Evolutionary conservation across 2,113 vertebrate genomes (phyloP).

Genomic region (Actenoides hombroni): DNA sequence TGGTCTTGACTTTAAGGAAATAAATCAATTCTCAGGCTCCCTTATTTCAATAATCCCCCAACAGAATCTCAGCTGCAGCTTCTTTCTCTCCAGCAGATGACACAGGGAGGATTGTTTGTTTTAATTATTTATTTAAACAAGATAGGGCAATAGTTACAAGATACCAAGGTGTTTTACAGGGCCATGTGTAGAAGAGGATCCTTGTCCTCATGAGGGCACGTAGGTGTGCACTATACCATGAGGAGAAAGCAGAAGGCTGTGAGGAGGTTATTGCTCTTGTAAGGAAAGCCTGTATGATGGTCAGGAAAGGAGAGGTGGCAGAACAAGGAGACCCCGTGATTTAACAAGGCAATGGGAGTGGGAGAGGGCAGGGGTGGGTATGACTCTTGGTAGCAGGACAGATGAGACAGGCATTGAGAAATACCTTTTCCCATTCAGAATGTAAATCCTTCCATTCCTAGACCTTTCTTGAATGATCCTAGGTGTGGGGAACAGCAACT

Average conservation of each 20-base stretch:
- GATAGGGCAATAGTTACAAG: background rate
- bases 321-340: background rate
- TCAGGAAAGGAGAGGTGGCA: background rate
- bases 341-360: background rate
- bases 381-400: background rate
- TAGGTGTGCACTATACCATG: background rate
- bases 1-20: slow-evolving; percentile 53
- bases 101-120: background rate
- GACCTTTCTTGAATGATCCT: background rate
- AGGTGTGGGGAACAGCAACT: background rate
- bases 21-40: slow-evolving; percentile 55
- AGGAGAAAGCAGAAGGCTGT: background rate
- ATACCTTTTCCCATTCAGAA: background rate
- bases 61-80: slow-evolving; percentile 24
- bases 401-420: background rate
- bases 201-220: background rate
- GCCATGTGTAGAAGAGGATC: background rate
- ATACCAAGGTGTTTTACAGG: background rate
- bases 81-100: slow-evolving; percentile 4
- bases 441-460: background rate
- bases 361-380: background rate
- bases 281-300: background rate
- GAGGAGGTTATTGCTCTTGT: background rate
- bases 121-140: background rate
- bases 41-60: slow-evolving; percentile 56